Base-by-base conservation (phyloP, 2,888 invertebrate species). In the Melieria crassipennis region DNA sequence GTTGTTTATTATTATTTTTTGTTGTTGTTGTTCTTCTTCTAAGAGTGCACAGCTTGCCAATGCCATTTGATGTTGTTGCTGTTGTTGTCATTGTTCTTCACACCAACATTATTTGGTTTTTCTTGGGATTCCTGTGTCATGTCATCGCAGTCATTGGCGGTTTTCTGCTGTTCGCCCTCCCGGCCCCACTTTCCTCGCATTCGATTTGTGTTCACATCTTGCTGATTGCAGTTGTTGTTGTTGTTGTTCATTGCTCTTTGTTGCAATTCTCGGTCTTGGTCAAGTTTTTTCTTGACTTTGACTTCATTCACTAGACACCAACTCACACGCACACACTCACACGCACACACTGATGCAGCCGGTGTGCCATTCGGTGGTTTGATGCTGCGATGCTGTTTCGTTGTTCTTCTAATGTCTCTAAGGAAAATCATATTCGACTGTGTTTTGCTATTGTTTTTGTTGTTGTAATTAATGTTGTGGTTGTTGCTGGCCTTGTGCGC, bases 131-230 rank as follows among this genome's bases (percentile, higher is more conserved):
- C 30, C 30, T 30, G 30, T 30, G 30, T 30, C 30, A 30, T 30
- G 30, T 30, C 30, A 30, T 30, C 2, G 30, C 30, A 30, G 30
- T 30, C 30, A 61, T 57, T 71, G 52, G 11, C 58, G 46, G 61
- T 55, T 71, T n/a, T 46, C 55, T 47, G 11, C 7, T 62, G 16
- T 62, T 13, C 10, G 11, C 58, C n/a, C 11, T 30, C 48, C 50
- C 50, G 9, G 43, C 16, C 47, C 60, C 10, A 9, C 46, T 58
- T 46, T 61, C 43, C 52, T 48, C 63, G 45, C 45, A 42, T 66
- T 55, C 13, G 11, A 7, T 58, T 30, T 77, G 74, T 78, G 75
- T 76, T 77, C 76, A 79, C 75, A 79, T 76, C 76, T 57, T 30
- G 47, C 47, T 16, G 5, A 9, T 16, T 52, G 46, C 11, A n/a